These are phyloP conservation scores for Bombus consobrinus DNA, from an alignment of 1,140 invertebrate genomes.

Conservation along the genomic window DNA sequence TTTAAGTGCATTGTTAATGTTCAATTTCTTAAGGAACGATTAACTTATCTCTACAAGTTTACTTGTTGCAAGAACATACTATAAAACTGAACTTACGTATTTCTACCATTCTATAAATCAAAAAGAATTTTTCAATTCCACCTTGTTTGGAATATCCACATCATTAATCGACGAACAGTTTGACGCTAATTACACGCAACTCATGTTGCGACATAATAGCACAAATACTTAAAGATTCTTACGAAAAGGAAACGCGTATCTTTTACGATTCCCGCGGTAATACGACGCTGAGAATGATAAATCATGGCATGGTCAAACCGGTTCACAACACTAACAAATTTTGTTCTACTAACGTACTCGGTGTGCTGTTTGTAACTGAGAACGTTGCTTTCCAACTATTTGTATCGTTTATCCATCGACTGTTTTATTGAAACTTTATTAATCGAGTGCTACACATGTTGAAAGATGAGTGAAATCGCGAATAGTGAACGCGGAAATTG, in stretches of 20 bases:
- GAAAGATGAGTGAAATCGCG: background rate
- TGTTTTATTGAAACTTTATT: slow-evolving; percentile 30
- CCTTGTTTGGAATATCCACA: background rate
- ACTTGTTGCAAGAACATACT: no score
- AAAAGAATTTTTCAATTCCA: background rate
- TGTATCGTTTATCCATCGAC: slow-evolving; percentile 19
- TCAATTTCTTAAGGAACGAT: no score
- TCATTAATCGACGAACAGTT: background rate
- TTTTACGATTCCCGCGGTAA: background rate
- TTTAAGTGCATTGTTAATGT: no score
- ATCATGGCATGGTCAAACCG: slow-evolving; percentile 26
- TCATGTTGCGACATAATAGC: background rate
- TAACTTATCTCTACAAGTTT: no score
- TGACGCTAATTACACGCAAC: background rate
- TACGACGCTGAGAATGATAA: background rate
- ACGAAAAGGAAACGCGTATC: background rate
- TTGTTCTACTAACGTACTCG: slow-evolving; percentile 23
- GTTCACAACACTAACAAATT: slow-evolving; percentile 39
- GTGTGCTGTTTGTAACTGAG: slow-evolving; percentile 19
- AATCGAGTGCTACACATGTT: background rate
- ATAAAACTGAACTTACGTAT: background rate
- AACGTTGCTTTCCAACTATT: slow-evolving; percentile 16
- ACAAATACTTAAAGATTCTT: background rate
- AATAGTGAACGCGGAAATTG: slow-evolving; percentile 21
- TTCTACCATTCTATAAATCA: background rate